phyloP scores from a whole-genome alignment of 2,113 vertebrate genomes.

The Hippolais icterina region DNA sequence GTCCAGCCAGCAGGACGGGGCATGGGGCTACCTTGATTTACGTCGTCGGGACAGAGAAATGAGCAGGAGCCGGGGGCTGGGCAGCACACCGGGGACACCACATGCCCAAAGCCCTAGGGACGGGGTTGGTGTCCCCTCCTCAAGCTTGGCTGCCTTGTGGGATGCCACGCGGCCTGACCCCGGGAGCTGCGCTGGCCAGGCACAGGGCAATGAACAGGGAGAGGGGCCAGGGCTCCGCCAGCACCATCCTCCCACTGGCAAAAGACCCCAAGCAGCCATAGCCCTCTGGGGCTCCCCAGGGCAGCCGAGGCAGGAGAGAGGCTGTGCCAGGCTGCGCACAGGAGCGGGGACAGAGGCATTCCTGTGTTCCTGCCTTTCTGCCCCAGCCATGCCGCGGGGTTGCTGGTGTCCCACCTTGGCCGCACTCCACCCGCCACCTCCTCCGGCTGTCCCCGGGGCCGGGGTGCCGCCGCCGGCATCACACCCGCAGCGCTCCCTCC shows the following conservation, averaged over 20 bases:
- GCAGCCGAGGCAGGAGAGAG: background rate
- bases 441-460: background rate
- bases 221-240: background rate
- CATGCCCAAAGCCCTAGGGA: background rate
- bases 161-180: background rate
- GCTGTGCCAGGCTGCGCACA: background rate
- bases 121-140: rapidly evolving
- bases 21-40: background rate
- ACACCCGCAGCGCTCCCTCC: background rate
- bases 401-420: slow-evolving; percentile 31
- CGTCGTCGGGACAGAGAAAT: background rate
- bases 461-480: background rate
- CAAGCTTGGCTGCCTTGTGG: background rate
- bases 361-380: background rate
- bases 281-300: background rate
- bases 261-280: background rate
- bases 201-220: background rate
- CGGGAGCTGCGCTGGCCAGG: background rate
- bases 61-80: background rate
- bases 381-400: background rate
- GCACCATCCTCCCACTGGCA: background rate
- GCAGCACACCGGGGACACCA: background rate
- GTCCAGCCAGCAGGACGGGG: slow-evolving; percentile 45
- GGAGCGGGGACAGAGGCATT: background rate
- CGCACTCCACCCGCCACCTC: background rate